These are phyloP conservation scores for Spialia ferax DNA, from an alignment of 2,888 invertebrate species.

Conservation along the genomic window DNA sequence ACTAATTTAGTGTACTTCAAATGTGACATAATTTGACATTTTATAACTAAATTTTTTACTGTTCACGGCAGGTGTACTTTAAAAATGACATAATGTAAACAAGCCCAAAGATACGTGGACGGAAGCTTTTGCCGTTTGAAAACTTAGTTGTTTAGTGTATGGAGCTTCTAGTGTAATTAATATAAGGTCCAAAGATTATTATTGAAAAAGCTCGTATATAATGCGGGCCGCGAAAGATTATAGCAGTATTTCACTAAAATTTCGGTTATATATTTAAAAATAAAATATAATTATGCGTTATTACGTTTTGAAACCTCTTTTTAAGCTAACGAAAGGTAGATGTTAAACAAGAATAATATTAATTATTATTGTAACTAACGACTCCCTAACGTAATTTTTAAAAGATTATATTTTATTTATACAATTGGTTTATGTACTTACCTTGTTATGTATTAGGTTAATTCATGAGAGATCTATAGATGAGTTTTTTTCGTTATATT, in stretches of 20 bases:
- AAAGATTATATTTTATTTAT: constrained; percentile 57
- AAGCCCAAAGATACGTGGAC: constrained; percentile 54
- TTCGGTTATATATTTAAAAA: constrained; percentile 41
- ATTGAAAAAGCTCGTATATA: constrained; percentile 63
- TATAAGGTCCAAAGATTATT: constrained; percentile 80
- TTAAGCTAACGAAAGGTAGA: constrained; percentile 44
- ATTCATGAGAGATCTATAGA: constrained; percentile 48
- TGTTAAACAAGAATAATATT: constrained; percentile 46
- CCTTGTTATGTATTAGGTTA: constrained; percentile 50
- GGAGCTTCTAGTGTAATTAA: constrained; percentile 71
- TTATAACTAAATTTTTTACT: background rate
- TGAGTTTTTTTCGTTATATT: constrained; percentile 47
- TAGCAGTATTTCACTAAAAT: constrained; percentile 74
- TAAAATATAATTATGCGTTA: background rate
- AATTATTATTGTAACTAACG: constrained; percentile 62
- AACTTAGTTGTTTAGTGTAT: constrained; percentile 65
- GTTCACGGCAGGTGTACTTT: background rate
- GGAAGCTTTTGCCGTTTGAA: constrained; percentile 70
- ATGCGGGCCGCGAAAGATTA: constrained; percentile 61
- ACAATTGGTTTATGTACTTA: constrained; percentile 83
- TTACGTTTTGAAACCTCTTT: constrained; percentile 22
- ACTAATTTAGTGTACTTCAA: background rate
- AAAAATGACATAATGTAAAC: background rate
- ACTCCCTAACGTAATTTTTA: constrained; percentile 63
- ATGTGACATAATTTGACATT: background rate